Percentiles rank a stretch among this genome's conserved stretches.
These are phyloP conservation scores for rabbit (Oryctolagus cuniculus) DNA, from an alignment of 2,113 vertebrate species.

Conservation along the genomic window DNA sequence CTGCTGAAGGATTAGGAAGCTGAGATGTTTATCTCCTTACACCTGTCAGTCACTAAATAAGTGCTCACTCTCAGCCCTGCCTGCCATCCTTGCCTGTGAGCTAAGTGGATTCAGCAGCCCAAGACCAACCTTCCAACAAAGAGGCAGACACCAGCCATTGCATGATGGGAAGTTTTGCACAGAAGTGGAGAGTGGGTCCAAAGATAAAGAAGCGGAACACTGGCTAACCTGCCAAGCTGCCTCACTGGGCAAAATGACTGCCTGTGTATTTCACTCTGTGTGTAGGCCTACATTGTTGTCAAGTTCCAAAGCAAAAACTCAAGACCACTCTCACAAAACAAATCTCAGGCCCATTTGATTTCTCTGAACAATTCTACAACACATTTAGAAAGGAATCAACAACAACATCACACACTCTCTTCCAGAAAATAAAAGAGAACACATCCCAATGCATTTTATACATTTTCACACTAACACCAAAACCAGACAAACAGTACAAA, in stretches of 20 bases:
- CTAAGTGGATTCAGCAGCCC: not conserved
- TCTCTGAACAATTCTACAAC: not conserved
- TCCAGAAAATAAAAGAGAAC: not conserved
- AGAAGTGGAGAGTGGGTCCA: not conserved
- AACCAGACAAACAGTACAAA: not conserved
- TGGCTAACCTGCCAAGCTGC: not conserved
- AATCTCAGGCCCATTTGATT: not conserved
- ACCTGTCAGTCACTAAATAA: not conserved
- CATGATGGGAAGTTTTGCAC: not conserved
- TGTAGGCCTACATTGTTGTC: not conserved
- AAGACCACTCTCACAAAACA: not conserved
- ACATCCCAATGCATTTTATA: not conserved
- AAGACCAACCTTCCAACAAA: not conserved
- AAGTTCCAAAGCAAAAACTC: not conserved
- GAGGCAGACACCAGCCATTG: not conserved
- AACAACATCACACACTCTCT: not conserved
- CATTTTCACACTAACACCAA: not conserved
- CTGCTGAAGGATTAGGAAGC: not conserved
- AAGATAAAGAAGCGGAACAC: not conserved
- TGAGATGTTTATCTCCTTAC: not conserved
- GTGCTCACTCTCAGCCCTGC: not conserved
- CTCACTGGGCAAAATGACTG: not conserved
- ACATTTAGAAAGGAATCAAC: not conserved
- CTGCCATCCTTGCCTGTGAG: not conserved
- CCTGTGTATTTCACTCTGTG: not conserved